Evolutionary conservation across 2,888 invertebrate species (phyloP), one percentile per base, ranked within the genome.

Genomic region (Yponomeuta sedellus): DNA sequence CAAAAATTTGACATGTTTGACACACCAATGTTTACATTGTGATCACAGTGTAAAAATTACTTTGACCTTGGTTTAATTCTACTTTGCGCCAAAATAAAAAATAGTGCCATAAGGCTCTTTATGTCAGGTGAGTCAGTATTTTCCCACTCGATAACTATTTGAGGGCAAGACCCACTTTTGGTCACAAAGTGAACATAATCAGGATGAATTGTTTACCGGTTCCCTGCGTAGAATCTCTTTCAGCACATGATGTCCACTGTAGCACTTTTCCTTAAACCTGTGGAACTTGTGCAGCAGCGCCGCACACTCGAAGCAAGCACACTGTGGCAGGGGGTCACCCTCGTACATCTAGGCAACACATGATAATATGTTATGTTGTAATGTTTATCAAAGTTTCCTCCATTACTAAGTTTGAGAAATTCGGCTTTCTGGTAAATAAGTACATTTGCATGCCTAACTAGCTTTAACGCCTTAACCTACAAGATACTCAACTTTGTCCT

Each of bases 281-380:
- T 88, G 81, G 66, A 79, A 87, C 70, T 87, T 88, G 66, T 84
- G 78, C 2, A 88, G 72, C 65, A 85, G 69, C 8, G 77, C 75
- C 0, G 86, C 81, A 73, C 88, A 88, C 70, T 87, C 87, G 68
- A 77, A 86, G 70, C 88, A 88, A 69, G 86, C 85, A 70, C 77
- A 82, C 10, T 79, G 78, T 1, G 86, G 86, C 16, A 90, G 70
- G 0, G 72, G 74, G 70, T 88, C 88, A 67, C 71, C 72, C n/a
- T 75, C 71, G 66, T 75, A 72, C 4, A 84, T 71, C 88, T 88
- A 71, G 16, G 71, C 73, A 67, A 19, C 5, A 56, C 22, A 19
- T 22, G 25, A 19, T 3, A 59, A 28, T 20, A 58, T 28, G 16
- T 11, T n/a, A 57, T 2, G 56, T 56, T 12, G 2, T n/a, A 34